phyloP scores from a whole-genome alignment of 2,888 invertebrate species.

The Blastobasis adustella region DNA sequence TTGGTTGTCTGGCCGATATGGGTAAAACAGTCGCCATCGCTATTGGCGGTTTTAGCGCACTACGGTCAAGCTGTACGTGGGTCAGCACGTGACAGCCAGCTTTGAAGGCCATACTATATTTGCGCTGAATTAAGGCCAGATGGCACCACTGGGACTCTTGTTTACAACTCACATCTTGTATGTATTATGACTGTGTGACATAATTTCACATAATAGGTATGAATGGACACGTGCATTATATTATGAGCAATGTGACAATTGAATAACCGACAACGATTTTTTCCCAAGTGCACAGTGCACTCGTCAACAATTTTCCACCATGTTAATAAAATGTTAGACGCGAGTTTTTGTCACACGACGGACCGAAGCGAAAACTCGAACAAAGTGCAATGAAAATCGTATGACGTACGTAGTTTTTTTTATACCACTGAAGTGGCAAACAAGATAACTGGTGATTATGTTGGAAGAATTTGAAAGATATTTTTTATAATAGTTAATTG shows the following conservation, averaged over 20 bases:
- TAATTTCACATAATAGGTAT: constrained; percentile 45
- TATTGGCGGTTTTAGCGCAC: constrained; percentile 30
- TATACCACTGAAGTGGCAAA: too few species aligned
- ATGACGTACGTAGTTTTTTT: too few species aligned
- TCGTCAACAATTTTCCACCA: too few species aligned
- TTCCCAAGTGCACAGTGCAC: too few species aligned
- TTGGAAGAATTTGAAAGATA: too few species aligned
- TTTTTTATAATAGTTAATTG: too few species aligned
- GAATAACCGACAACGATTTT: constrained; percentile 10
- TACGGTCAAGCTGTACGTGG: constrained; percentile 30
- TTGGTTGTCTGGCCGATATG: constrained; percentile 36
- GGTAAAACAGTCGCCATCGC: constrained; percentile 23
- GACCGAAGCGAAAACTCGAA: too few species aligned
- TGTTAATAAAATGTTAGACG: too few species aligned
- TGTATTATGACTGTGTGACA: constrained; percentile 43
- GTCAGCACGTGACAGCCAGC: constrained; percentile 45
- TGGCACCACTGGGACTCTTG: constrained; percentile 38
- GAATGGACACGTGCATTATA: constrained; percentile 8
- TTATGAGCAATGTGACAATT: constrained; percentile 19
- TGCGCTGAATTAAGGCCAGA: constrained; percentile 22
- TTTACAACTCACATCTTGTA: constrained; percentile 33
- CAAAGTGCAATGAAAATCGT: too few species aligned
- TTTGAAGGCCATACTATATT: constrained; percentile 20
- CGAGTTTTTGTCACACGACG: too few species aligned
- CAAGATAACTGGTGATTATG: too few species aligned